Base-by-base conservation (phyloP, 1,140 invertebrate species). In the Musca vetustissima region DNA sequence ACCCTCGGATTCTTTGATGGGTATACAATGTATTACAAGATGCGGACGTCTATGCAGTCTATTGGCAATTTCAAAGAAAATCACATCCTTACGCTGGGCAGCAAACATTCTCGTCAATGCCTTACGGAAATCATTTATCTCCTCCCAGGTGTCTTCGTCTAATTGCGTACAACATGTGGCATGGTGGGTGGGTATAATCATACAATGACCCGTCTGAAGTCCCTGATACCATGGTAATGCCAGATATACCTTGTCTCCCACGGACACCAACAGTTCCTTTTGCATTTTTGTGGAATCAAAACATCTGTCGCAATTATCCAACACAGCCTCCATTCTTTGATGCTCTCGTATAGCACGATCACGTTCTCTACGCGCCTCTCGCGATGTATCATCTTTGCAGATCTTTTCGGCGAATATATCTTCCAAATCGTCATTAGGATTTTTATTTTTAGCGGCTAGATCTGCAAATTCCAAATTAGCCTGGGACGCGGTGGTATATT, bases 81-180 rank as follows among this genome's bases (percentile, higher is more conserved):
- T 85, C n/a, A 92, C 88, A 84, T 94, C 93, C 77, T 92, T 85
- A 57, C 92, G 87, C 75, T 88, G 84, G 0, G 85, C 83, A 7
- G 84, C 83, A 82, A 94, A 98, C 87, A 97, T 92, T 70, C 87
- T 86, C 0, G 89, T 90, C 0, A 98, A 77, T 9, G 88, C 86
- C 82, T 89, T 91, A 52, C 93, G 87, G 70, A 92, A 91, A 71
- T 86, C 84, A 86, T 91, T 86, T 49, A 98, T 87, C 85, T 98
- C 96, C 71, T 88, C 86, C 92, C 92, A 98, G 55, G 95, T 89
- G 85, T 98, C 94, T 87, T 98, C 96, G 84, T 98, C 97, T 14
- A 96, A 74, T 71, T 89, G 86, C 1, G 93, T 94, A 66, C 89
- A 87, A 80, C 91, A 91, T 14, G 89, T 74, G 2, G 89, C 84